Evolutionary conservation across 1,140 invertebrate species (phyloP).

Genomic region (Chymomyza costata): DNA sequence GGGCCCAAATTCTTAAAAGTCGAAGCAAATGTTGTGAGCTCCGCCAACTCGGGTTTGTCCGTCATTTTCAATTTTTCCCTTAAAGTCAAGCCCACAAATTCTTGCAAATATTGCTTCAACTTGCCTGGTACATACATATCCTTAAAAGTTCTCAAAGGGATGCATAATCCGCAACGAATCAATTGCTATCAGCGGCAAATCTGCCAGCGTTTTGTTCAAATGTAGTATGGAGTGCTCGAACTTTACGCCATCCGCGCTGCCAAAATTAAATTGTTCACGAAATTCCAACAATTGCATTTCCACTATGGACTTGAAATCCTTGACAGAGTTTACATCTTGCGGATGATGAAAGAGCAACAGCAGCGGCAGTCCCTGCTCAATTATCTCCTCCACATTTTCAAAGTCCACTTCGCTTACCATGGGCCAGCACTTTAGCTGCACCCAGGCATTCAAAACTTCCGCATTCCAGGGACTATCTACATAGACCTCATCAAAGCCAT

Average conservation of each 20-base stretch:
- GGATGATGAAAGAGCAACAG: constrained; percentile 35
- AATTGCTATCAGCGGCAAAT: constrained; percentile 48
- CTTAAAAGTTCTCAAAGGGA: constrained; percentile 19
- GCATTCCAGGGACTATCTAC: not conserved
- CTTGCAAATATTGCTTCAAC: constrained; percentile 25
- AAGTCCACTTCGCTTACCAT: constrained; percentile 43
- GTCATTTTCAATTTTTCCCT: not conserved
- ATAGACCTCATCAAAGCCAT: constrained; percentile 27
- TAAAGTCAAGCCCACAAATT: constrained; percentile 5
- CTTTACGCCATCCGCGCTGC: constrained; percentile 29
- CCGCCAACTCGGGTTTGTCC: no score
- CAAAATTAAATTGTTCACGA: constrained; percentile 27
- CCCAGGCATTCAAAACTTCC: constrained; percentile 26
- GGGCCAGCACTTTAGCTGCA: constrained; percentile 31
- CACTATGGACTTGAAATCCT: constrained; percentile 43
- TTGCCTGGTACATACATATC: constrained; percentile 38
- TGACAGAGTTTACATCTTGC: constrained; percentile 21
- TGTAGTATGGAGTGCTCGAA: constrained; percentile 41
- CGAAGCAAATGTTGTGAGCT: no score
- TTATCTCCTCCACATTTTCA: constrained; percentile 44
- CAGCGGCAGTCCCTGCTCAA: constrained; percentile 40
- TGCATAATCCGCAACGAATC: constrained; percentile 42
- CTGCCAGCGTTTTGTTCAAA: constrained; percentile 15
- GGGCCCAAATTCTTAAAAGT: constrained; percentile 48
- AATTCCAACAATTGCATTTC: constrained; percentile 27